phyloP scores from a whole-genome alignment of 2,888 invertebrate genomes.

The Hydropsyche betteni region DNA sequence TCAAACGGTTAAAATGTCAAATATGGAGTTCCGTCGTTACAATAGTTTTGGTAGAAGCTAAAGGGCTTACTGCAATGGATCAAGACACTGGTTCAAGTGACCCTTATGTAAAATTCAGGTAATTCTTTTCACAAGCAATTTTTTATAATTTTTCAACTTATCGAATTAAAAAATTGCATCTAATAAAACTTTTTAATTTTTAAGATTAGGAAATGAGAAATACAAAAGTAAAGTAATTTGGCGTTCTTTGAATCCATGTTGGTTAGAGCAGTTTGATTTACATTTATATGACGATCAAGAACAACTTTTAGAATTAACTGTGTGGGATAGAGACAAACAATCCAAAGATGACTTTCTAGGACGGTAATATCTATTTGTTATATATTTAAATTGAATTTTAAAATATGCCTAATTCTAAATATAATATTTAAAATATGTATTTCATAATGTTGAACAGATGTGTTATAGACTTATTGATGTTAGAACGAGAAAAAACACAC shows the following conservation, averaged over 20 bases:
- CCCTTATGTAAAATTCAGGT: slow-evolving; percentile 97
- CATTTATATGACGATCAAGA: slow-evolving; percentile 95
- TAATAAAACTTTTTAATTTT: slow-evolving; percentile 39
- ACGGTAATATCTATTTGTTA: slow-evolving; percentile 60
- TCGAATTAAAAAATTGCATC: not conserved
- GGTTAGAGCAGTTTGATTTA: slow-evolving; percentile 97
- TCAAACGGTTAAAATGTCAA: slow-evolving; percentile 88
- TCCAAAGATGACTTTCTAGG: slow-evolving; percentile 90
- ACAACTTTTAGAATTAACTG: slow-evolving; percentile 88
- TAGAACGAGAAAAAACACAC: slow-evolving; percentile 92
- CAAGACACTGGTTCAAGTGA: slow-evolving; percentile 89
- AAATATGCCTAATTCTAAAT: not conserved
- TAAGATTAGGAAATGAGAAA: slow-evolving; percentile 94
- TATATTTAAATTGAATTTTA: no score
- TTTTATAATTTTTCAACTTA: not conserved
- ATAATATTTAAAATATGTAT: not conserved
- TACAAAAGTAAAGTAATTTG: slow-evolving; percentile 93
- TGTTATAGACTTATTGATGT: slow-evolving; percentile 81
- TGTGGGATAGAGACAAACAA: slow-evolving; percentile 88
- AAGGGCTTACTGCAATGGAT: slow-evolving; percentile 87
- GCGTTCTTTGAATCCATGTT: slow-evolving; percentile 87
- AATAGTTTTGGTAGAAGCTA: slow-evolving; percentile 95
- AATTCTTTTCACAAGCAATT: slow-evolving; percentile 36
- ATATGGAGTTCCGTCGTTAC: slow-evolving; percentile 98
- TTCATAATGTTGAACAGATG: slow-evolving; percentile 66